phyloP scores from a whole-genome alignment of 2,797 vertebrate species.

The Parotocinclus haroldoi region DNA sequence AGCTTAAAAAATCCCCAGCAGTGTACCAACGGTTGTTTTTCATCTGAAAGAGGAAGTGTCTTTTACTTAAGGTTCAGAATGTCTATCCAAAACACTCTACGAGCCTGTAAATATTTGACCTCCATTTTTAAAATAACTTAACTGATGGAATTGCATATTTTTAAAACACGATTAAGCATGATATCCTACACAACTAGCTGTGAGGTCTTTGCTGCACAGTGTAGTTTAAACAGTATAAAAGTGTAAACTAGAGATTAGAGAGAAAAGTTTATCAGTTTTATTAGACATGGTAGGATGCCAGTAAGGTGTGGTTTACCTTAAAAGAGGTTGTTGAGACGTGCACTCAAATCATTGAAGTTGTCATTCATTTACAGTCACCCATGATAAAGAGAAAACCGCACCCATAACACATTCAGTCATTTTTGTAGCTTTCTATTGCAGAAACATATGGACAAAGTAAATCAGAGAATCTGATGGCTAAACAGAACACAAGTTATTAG shows the following conservation, averaged over 20 bases:
- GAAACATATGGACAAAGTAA: not conserved
- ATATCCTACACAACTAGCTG: not conserved
- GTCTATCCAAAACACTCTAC: not conserved
- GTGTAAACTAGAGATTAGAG: constrained; percentile 3
- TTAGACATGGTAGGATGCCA: constrained; percentile 1
- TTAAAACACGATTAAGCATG: too few species aligned
- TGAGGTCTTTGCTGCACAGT: not conserved
- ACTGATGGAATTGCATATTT: too few species aligned
- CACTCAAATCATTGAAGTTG: constrained; percentile 1
- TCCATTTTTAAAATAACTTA: not conserved
- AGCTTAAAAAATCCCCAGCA: constrained; percentile 52
- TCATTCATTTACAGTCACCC: constrained; percentile 14
- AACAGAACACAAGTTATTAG: not conserved
- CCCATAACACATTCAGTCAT: constrained; percentile 12
- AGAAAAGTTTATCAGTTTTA: not conserved
- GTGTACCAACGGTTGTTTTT: constrained; percentile 33
- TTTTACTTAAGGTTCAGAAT: constrained; percentile 11
- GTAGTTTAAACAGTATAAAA: not conserved
- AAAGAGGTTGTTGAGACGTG: constrained; percentile 4
- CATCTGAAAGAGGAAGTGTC: constrained; percentile 45
- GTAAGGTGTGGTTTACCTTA: constrained; percentile 30
- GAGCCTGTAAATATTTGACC: not conserved
- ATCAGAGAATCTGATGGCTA: not conserved
- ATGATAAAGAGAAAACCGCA: constrained; percentile 1
- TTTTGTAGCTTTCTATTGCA: constrained; percentile 3